Percentiles rank a stretch among this genome's conserved stretches.
Conservation (phyloP, 2,113 vertebrate species). For the Aegithalos caudatus region DNA sequence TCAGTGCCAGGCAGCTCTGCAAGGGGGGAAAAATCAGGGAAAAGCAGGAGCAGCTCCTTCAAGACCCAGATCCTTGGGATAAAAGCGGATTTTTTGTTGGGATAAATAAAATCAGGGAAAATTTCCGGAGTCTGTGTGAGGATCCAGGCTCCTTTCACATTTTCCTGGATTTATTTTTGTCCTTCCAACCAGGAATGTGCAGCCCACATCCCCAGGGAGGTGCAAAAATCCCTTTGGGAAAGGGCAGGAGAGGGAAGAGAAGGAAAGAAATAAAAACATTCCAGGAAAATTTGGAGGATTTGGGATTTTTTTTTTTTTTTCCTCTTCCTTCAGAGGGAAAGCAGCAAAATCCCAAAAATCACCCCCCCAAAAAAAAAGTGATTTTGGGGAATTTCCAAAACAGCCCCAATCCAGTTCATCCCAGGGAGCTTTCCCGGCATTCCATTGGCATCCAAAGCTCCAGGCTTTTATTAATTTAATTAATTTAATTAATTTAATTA, state of each 20-base stretch:
- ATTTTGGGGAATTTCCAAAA: background rate
- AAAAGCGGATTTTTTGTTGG: fast-evolving
- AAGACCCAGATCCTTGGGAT: background rate
- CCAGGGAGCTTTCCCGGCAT: background rate
- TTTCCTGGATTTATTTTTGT: background rate
- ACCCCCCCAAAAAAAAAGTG: fast-evolving
- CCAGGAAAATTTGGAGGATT: background rate
- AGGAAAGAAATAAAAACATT: background rate
- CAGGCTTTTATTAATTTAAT: background rate
- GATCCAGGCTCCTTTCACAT: background rate
- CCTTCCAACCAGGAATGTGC: background rate
- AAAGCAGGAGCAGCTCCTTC: background rate
- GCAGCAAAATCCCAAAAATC: background rate
- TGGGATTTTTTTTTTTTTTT: background rate
- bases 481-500: background rate
- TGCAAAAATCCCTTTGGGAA: background rate
- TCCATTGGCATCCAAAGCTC: background rate
- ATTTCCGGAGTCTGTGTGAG: fast-evolving
- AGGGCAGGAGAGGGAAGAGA: background rate
- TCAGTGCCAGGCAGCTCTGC: background rate
- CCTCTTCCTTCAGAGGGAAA: background rate
- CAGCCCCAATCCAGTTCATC: background rate
- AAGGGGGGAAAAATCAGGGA: background rate
- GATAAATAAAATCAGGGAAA: background rate
- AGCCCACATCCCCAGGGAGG: fast-evolving